A percentile compares a stretch with the other conserved stretches of the same genome.
These are phyloP conservation scores for Rutpela maculata DNA, from an alignment of 2,888 invertebrate genomes.

Conservation along the genomic window DNA sequence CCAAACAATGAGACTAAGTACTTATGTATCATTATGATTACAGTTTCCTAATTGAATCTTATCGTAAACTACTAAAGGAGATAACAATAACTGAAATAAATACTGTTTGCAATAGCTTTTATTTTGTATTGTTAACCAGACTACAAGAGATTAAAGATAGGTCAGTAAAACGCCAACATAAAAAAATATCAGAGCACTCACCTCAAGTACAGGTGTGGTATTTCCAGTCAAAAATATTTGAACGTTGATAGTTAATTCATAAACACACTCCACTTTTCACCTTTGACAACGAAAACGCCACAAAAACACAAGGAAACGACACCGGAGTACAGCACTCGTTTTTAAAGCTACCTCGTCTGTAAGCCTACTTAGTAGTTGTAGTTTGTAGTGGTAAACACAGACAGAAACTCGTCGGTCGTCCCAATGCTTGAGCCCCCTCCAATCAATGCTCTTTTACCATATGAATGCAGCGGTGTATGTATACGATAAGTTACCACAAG, in stretches of 20 bases:
- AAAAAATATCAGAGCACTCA: constrained; percentile 14
- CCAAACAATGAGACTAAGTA: not conserved
- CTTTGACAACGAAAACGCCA: constrained; percentile 11
- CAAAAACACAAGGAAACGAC: constrained; percentile 7
- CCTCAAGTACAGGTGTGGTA: not conserved
- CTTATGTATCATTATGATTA: not conserved
- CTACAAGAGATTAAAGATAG: constrained; percentile 21
- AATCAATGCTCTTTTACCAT: constrained; percentile 2
- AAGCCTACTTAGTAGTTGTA: not conserved
- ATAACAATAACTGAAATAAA: not conserved
- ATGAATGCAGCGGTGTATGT: not conserved
- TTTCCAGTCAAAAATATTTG: not conserved
- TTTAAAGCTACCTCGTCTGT: not conserved
- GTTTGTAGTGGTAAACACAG: not conserved
- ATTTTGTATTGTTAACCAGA: not conserved
- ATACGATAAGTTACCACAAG: not conserved
- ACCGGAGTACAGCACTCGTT: constrained; percentile 4
- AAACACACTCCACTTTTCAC: constrained; percentile 31
- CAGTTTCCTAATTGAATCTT: constrained; percentile 10
- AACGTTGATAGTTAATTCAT: not conserved
- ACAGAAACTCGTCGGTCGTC: not conserved
- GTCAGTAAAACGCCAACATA: constrained; percentile 14
- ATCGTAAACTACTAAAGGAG: not conserved
- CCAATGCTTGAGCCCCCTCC: constrained; percentile 6
- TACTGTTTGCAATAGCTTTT: not conserved